Base-by-base conservation (phyloP, 2,888 invertebrate genomes). In the Vesta saturnalis region DNA sequence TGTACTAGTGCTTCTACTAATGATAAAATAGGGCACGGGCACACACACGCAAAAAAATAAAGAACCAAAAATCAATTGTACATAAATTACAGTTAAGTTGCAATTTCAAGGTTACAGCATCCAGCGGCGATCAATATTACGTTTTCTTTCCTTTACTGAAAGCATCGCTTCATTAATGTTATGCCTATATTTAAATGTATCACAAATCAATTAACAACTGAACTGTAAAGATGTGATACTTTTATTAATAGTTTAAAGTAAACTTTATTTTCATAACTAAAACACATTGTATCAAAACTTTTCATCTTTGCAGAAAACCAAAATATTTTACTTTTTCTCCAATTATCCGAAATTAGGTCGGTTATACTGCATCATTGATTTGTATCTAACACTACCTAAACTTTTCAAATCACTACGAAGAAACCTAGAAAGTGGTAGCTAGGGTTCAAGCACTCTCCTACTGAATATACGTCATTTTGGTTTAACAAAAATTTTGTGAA, bases 71-170 rank as follows among this genome's bases (percentile, higher is more conserved):
- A 49, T 49, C 47, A 18, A 49, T 49, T 18, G 8, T n/a, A n/a
- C 39, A 8, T 43, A 43, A 5, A n/a, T 10, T n/a, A 3, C 8
- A 49, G 18, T 8, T 18, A 49, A 49, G 47, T 18, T 18, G 18
- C 72, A 76, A 74, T 75, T 74, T 72, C 79, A 79, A 79, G 79
- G 79, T 77, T 74, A 74, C 79, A 79, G 79, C 79, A 77, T 79
- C 78, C 69, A 30, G 30, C 39, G 68, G 43, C 67, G 73, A 76
- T 77, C 78, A 77, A 78, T 77, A 79, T 73, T 69, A 72, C 71
- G 74, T 71, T 6, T 64, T 56, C 63, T 63, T 72, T 72, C 55
- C 66, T 66, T 66, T 60, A 66, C 61, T n/a, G 8, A 3, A 21
- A 12, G 54, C 22, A n/a, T 3, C 2, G 47, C 10, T 49, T 18